phyloP scores from a whole-genome alignment of 2,797 vertebrate species.

The Rhinoraja longicauda region DNA sequence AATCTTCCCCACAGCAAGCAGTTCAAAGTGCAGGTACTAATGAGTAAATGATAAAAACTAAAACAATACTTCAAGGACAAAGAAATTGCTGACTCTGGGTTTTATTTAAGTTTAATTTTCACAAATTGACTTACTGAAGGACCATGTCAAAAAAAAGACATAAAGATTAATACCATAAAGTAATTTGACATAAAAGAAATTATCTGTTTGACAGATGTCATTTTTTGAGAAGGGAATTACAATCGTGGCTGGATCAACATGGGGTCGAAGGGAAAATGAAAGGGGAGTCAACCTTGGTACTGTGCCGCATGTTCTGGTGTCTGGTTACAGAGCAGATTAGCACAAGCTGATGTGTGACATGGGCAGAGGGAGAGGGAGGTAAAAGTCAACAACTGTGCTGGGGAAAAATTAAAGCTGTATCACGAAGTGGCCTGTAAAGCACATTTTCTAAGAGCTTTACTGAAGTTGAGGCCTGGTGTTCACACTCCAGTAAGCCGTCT shows the following conservation, averaged over 20 bases:
- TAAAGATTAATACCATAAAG: neutral
- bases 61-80: neutral
- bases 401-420: neutral
- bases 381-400: neutral
- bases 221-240: constrained; percentile 1
- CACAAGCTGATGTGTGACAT: neutral
- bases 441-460: neutral
- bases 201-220: constrained; percentile 12
- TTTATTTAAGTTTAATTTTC: neutral
- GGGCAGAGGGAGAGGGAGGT: neutral
- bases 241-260: neutral
- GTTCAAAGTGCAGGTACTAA: constrained; percentile 1
- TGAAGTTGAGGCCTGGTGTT: neutral
- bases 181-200: neutral
- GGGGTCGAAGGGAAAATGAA: neutral
- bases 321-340: neutral
- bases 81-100: neutral
- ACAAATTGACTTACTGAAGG: neutral
- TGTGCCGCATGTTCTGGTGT: neutral
- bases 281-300: neutral
- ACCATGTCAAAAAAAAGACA: neutral
- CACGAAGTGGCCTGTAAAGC: neutral
- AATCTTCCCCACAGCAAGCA: neutral
- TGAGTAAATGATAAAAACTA: neutral
- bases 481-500: neutral